Conservation (phyloP, 2,888 invertebrate genomes). For the Epicampocera succincta region DNA sequence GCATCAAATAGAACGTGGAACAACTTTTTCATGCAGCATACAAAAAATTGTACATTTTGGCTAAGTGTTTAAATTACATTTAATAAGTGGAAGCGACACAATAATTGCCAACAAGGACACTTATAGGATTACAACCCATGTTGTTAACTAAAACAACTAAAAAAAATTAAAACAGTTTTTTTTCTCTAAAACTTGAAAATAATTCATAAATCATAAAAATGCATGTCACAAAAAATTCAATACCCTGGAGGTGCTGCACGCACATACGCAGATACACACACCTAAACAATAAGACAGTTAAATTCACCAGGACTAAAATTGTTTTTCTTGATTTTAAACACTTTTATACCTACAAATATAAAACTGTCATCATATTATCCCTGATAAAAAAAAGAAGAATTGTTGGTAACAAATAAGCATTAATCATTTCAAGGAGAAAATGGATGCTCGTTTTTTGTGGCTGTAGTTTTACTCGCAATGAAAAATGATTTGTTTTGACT, state of each 20-base stretch:
- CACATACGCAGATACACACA: background rate
- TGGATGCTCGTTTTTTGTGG: background rate
- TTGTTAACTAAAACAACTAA: slow-evolving; percentile 69
- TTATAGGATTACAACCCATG: slow-evolving; percentile 59
- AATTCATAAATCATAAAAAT: slow-evolving; percentile 81
- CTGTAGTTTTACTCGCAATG: slow-evolving; percentile 15
- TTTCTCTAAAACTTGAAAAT: slow-evolving; percentile 76
- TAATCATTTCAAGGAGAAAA: slow-evolving; percentile 34
- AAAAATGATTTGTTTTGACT: slow-evolving; percentile 76
- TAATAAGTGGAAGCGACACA: slow-evolving; percentile 43
- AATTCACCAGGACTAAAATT: slow-evolving; percentile 30
- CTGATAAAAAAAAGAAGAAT: background rate
- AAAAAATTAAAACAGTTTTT: slow-evolving; percentile 62
- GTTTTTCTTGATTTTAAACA: background rate
- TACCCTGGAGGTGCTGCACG: slow-evolving; percentile 5
- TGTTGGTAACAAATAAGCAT: slow-evolving; percentile 6
- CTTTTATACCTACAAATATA: slow-evolving; percentile 38
- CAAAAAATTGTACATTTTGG: slow-evolving; percentile 10
- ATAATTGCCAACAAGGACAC: slow-evolving; percentile 70
- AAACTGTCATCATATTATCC: slow-evolving; percentile 37
- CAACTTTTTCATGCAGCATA: slow-evolving; percentile 29
- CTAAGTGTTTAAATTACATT: slow-evolving; percentile 46
- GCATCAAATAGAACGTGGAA: background rate
- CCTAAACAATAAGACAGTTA: slow-evolving; percentile 16
- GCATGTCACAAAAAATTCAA: slow-evolving; percentile 73